Conservation (phyloP, 23 tunicate species). For the Clavelina lepadiformis region DNA sequence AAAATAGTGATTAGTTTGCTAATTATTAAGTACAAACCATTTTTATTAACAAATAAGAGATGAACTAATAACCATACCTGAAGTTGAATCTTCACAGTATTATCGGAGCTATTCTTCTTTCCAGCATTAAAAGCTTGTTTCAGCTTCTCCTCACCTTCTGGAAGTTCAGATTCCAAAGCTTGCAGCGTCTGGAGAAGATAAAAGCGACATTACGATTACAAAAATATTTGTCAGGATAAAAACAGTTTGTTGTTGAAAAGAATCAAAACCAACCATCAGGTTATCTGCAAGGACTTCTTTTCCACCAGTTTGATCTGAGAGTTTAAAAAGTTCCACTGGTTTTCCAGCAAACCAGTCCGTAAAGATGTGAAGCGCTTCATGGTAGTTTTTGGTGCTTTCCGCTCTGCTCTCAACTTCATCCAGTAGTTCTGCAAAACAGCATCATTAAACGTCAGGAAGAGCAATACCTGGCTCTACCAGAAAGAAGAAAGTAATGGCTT, state of each 20-base stretch:
- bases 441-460: not conserved
- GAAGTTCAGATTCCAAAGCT: slow-evolving; percentile 33
- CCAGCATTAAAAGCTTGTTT: slow-evolving; percentile 75
- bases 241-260: not conserved
- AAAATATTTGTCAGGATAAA: not conserved
- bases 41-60: not conserved
- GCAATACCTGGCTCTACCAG: not conserved
- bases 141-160: slow-evolving; percentile 80
- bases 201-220: not conserved
- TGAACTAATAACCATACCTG: slow-evolving; percentile 28
- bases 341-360: slow-evolving; percentile 84
- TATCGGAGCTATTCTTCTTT: slow-evolving; percentile 53
- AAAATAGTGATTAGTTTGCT: too few relatives aligned
- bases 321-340: slow-evolving; percentile 52
- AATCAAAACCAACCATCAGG: slow-evolving; percentile 32
- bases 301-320: slow-evolving; percentile 53
- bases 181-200: slow-evolving; percentile 40
- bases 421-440: slow-evolving; percentile 22
- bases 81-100: slow-evolving; percentile 60
- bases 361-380: slow-evolving; percentile 70
- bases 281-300: slow-evolving; percentile 43
- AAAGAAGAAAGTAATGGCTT: not conserved
- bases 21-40: not conserved
- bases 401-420: slow-evolving; percentile 39
- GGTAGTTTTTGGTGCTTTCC: slow-evolving; percentile 50